Conservation (phyloP, 35 echinoderm and acorn worm species). For the Strongylocentrotus purpuratus region DNA sequence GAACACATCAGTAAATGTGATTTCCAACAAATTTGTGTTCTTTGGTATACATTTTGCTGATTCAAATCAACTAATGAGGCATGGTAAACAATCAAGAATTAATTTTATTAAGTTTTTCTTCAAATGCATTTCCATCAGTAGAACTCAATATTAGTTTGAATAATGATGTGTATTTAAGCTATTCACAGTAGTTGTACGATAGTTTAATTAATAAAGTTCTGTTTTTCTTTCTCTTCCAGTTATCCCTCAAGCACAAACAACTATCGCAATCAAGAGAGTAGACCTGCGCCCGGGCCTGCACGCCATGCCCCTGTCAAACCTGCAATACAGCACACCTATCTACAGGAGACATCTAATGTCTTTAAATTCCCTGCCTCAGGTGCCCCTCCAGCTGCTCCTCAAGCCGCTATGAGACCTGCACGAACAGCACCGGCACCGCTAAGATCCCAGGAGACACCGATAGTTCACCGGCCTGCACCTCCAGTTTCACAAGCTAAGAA, state of each 20-base stretch:
- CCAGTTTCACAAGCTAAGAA: neutral
- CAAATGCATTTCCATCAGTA: too few species aligned
- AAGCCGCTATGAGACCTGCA: neutral
- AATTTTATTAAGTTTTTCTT: too few species aligned
- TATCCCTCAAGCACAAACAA: neutral
- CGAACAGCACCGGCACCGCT: neutral
- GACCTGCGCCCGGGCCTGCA: neutral
- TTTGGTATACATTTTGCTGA: too few species aligned
- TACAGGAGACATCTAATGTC: slow-evolving; percentile 24
- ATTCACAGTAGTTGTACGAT: too few species aligned
- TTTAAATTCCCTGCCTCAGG: slow-evolving; percentile 5
- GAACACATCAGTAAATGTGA: too few species aligned
- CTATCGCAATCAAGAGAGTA: neutral
- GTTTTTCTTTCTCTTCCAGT: neutral
- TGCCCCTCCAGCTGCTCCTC: neutral
- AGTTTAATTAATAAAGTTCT: neutral
- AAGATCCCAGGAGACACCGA: neutral
- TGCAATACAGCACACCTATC: slow-evolving; percentile 34
- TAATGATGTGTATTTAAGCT: too few species aligned
- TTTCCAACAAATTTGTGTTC: too few species aligned
- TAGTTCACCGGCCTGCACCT: neutral
- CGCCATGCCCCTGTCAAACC: neutral
- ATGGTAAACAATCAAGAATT: too few species aligned
- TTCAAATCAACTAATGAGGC: too few species aligned
- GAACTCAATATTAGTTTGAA: too few species aligned